phyloP scores from a whole-genome alignment of 64 coral and sea anemone species.

The Pachyseris speciosa region DNA sequence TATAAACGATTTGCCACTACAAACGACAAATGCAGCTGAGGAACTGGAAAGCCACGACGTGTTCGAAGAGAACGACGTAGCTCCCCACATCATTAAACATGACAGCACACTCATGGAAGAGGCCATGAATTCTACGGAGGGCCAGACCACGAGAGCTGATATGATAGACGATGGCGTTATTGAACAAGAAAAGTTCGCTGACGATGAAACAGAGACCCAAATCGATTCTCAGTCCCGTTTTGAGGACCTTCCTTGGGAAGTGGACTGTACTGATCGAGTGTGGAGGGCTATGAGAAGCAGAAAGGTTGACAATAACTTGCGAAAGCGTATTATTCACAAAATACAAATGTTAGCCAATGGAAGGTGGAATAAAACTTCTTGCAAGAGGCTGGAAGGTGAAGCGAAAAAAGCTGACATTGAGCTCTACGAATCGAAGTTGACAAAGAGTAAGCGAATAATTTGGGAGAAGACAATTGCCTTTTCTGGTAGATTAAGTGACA shows the following conservation, averaged over 20 bases:
- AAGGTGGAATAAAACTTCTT: conserved; percentile 58
- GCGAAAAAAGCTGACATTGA: conserved; percentile 35
- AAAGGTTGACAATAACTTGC: background rate
- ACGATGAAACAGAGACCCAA: conserved; percentile 11
- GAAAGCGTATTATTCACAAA: conserved; percentile 41
- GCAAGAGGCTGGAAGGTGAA: conserved; percentile 49
- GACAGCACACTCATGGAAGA: background rate
- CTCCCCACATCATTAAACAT: background rate
- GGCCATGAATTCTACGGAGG: background rate
- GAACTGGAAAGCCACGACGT: conserved; percentile 2
- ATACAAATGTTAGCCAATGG: conserved; percentile 71
- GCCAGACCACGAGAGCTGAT: background rate
- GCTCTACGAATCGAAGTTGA: conserved; percentile 51
- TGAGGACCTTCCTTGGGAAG: conserved; percentile 79
- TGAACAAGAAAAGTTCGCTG: background rate
- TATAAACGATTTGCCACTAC: background rate
- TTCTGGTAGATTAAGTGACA: conserved; percentile 56
- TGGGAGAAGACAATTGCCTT: conserved; percentile 77
- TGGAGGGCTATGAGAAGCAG: conserved; percentile 58
- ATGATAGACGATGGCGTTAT: background rate
- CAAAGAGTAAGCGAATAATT: conserved; percentile 54
- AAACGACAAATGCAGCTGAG: background rate
- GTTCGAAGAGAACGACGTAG: background rate
- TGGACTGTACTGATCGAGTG: conserved; percentile 71
- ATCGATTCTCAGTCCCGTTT: conserved; percentile 54